These are phyloP conservation scores for Pristionchus exspectatus DNA, from an alignment of 2,888 invertebrate genomes.

Conservation along the genomic window DNA sequence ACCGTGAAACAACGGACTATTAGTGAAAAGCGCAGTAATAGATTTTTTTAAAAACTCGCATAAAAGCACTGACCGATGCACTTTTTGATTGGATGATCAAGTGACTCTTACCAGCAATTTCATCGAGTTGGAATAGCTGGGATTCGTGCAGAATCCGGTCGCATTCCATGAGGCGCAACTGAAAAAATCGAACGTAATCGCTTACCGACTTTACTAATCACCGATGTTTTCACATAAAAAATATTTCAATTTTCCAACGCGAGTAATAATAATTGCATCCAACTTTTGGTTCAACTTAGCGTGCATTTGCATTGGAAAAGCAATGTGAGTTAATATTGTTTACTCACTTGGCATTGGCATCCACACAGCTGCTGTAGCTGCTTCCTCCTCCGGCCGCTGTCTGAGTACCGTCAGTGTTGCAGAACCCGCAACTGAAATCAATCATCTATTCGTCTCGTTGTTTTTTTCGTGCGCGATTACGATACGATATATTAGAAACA, in stretches of 20 bases:
- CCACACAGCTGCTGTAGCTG: background rate
- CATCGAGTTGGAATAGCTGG: background rate
- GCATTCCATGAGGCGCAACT: background rate
- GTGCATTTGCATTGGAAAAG: background rate
- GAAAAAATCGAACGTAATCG: too few relatives aligned
- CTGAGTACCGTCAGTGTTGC: conserved; percentile 20
- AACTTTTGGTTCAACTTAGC: background rate
- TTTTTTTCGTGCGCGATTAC: too few relatives aligned
- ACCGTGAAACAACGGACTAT: background rate
- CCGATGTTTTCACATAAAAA: too few relatives aligned
- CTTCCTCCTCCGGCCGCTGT: conserved; percentile 13
- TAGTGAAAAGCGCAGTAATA: too few relatives aligned
- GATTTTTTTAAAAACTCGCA: too few relatives aligned
- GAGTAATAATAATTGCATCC: too few relatives aligned
- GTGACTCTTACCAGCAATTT: background rate
- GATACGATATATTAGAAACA: background rate
- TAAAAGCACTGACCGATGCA: background rate
- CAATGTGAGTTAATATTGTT: background rate
- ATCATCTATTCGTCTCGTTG: too few relatives aligned
- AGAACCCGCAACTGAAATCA: background rate
- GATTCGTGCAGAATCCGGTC: background rate
- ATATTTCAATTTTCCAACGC: too few relatives aligned
- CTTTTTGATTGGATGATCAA: background rate
- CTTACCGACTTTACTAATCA: too few relatives aligned
- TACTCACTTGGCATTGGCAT: background rate